These are phyloP conservation scores for Hyperoodon ampullatus DNA, from an alignment of 2,113 vertebrate species.

Conservation along the genomic window DNA sequence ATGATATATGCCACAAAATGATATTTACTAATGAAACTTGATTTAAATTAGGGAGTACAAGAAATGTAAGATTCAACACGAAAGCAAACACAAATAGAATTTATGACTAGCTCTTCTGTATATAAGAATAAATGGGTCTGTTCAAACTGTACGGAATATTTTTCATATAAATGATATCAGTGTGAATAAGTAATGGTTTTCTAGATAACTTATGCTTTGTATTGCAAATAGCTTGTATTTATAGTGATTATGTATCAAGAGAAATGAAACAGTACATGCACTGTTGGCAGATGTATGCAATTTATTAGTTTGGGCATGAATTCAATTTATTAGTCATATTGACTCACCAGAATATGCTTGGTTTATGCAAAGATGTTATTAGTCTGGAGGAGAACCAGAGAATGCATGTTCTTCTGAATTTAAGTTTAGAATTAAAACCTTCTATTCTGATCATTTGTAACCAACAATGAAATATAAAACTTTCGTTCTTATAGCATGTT, in stretches of 20 bases:
- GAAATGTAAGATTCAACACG: slow-evolving; percentile 33
- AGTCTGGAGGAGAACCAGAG: not conserved
- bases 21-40: slow-evolving; percentile 34
- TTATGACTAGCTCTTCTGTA: slow-evolving; percentile 5
- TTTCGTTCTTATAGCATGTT: not conserved
- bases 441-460: not conserved
- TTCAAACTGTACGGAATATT: slow-evolving; percentile 50
- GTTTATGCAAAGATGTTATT: slow-evolving; percentile 52
- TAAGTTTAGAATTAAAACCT: slow-evolving; percentile 31
- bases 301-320: slow-evolving; percentile 66
- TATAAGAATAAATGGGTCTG: slow-evolving; percentile 59
- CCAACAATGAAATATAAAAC: not conserved
- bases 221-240: slow-evolving; percentile 68
- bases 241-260: slow-evolving; percentile 60
- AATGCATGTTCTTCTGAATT: slow-evolving; percentile 32
- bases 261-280: slow-evolving; percentile 56
- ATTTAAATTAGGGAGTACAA: slow-evolving; percentile 43
- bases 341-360: not conserved
- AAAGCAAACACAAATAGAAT: slow-evolving; percentile 36
- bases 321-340: slow-evolving; percentile 70
- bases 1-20: not conserved
- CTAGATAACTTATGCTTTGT: slow-evolving; percentile 45
- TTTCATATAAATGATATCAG: slow-evolving; percentile 57
- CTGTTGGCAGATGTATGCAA: slow-evolving; percentile 49
- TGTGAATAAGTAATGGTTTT: slow-evolving; percentile 62